Percentiles rank a stretch among this genome's conserved stretches.
Evolutionary conservation across 1,140 invertebrate genomes (phyloP).

Genomic region (Halictus rubicundus): DNA sequence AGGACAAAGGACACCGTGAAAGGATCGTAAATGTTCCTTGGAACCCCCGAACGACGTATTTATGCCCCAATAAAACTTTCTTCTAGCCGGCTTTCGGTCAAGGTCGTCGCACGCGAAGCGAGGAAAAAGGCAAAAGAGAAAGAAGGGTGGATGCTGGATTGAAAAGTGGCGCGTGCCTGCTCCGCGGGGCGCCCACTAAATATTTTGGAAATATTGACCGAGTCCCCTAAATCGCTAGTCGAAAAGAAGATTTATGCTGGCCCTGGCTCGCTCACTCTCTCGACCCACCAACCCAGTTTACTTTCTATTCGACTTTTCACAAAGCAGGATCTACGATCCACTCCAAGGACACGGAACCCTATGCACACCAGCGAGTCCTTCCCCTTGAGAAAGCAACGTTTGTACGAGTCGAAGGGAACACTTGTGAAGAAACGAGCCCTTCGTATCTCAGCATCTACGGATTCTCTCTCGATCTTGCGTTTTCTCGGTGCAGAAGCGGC

Average conservation of each 20-base stretch:
- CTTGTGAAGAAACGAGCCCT: too few species aligned
- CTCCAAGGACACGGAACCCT: constrained; percentile 22
- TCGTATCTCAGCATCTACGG: too few species aligned
- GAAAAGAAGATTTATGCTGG: constrained; percentile 41
- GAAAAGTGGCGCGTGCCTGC: constrained; percentile 59
- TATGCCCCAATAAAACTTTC: constrained; percentile 65
- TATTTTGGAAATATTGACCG: constrained; percentile 70
- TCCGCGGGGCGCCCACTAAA: constrained; percentile 60
- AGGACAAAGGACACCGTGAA: constrained; percentile 48
- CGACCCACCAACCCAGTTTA: constrained; percentile 46
- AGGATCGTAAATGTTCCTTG: constrained; percentile 51
- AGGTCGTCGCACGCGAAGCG: constrained; percentile 26
- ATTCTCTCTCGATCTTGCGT: too few species aligned
- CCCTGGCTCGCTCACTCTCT: not conserved
- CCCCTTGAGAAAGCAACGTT: too few species aligned
- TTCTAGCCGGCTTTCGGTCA: constrained; percentile 55
- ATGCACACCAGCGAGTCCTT: not conserved
- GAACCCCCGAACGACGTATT: constrained; percentile 43
- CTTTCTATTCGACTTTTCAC: constrained; percentile 34
- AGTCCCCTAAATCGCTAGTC: constrained; percentile 13
- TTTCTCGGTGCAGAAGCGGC: too few species aligned
- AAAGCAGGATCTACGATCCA: not conserved
- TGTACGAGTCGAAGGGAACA: too few species aligned
- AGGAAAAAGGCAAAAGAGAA: constrained; percentile 20
- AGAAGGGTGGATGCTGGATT: constrained; percentile 37